These are phyloP conservation scores for Eupithecia pulchellata DNA, from an alignment of 2,888 invertebrate genomes.

Conservation along the genomic window DNA sequence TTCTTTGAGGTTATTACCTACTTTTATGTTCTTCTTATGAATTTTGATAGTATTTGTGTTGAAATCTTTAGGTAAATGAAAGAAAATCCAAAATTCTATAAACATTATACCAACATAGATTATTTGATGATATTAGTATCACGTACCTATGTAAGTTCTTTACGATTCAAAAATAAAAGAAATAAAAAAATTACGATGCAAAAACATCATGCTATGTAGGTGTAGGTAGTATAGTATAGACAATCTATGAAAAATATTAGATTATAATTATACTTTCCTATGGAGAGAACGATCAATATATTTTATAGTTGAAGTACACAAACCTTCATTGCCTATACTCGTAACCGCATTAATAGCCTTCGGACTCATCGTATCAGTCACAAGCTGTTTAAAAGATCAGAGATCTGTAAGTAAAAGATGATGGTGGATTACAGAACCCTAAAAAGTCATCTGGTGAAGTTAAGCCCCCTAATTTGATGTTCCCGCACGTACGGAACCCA, in stretches of 20 bases:
- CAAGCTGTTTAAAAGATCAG: not conserved
- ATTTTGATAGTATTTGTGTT: not conserved
- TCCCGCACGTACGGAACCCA: constrained; percentile 46
- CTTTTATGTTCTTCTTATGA: not conserved
- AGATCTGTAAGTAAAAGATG: not conserved
- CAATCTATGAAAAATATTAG: not conserved
- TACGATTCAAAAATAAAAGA: too few species aligned
- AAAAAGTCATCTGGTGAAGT: constrained; percentile 33
- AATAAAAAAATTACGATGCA: too few species aligned
- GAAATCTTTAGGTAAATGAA: not conserved
- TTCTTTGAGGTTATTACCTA: too few species aligned
- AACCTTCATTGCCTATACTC: not conserved
- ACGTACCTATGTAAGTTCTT: too few species aligned
- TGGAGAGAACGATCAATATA: not conserved
- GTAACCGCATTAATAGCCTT: not conserved
- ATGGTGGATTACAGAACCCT: constrained; percentile 29
- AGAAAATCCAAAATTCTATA: not conserved
- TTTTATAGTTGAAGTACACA: not conserved
- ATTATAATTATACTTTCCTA: not conserved
- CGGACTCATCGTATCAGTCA: not conserved
- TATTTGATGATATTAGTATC: not conserved
- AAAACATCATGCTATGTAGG: not conserved
- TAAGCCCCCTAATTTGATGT: constrained; percentile 49
- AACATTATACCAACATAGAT: not conserved
- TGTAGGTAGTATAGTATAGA: not conserved